Conservation (phyloP, 2,888 invertebrate species). For the Heteromurus nitidus region DNA sequence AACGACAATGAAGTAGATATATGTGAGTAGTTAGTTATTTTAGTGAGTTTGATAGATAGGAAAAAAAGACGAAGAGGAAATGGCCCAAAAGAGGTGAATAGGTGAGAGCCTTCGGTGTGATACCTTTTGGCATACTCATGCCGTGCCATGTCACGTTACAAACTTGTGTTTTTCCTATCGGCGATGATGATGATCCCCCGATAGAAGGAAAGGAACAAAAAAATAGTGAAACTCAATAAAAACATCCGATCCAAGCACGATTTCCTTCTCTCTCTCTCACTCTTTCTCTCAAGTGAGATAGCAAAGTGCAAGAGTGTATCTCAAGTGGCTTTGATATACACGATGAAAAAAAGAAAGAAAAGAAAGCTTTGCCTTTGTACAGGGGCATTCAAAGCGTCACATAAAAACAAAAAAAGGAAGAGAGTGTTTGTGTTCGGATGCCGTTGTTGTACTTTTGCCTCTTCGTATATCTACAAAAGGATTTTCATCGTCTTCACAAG, state of each 20-base stretch:
- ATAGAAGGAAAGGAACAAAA: conserved; percentile 7
- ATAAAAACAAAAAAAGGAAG: too few relatives aligned
- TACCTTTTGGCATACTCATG: neutral
- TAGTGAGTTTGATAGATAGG: neutral
- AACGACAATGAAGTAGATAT: neutral
- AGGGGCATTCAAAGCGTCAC: too few relatives aligned
- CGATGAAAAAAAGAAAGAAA: too few relatives aligned
- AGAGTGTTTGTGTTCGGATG: too few relatives aligned
- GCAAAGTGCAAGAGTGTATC: neutral
- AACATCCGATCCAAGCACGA: neutral
- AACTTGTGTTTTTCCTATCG: neutral
- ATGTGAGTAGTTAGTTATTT: too few relatives aligned
- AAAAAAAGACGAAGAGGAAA: neutral
- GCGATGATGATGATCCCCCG: neutral
- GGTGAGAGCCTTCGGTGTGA: neutral
- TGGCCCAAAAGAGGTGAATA: neutral
- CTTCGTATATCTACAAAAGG: too few relatives aligned
- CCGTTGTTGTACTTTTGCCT: too few relatives aligned
- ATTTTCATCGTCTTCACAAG: too few relatives aligned
- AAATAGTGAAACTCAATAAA: neutral
- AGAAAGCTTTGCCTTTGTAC: too few relatives aligned
- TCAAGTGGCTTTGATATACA: too few relatives aligned
- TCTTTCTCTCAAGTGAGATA: conserved; percentile 2
- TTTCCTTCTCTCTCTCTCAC: neutral
- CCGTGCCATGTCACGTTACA: neutral